Percentiles rank a stretch among this genome's conserved stretches.
Conservation (phyloP, 2,888 invertebrate species). For the Callyntrura sp. region DNA sequence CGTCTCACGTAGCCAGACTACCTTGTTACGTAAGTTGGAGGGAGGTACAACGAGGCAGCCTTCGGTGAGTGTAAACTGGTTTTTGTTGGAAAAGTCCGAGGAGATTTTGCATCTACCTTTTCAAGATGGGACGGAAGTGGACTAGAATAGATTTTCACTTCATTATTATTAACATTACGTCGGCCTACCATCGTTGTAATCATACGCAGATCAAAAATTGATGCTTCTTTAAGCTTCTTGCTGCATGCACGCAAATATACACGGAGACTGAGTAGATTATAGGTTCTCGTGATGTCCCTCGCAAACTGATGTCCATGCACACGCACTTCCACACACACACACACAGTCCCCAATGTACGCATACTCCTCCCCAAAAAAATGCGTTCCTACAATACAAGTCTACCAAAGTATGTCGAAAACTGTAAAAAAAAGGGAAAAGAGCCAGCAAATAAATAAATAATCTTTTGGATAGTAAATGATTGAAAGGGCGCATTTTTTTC, state of each 20-base stretch:
- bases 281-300: too few relatives aligned
- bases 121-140: constrained; percentile 31
- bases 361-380: background rate
- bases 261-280: background rate
- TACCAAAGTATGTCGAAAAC: constrained; percentile 16
- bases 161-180: constrained; percentile 41
- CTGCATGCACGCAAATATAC: background rate
- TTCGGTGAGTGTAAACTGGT: too few relatives aligned
- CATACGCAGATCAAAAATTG: constrained; percentile 42
- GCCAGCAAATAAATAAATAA: constrained; percentile 56
- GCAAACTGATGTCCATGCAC: background rate
- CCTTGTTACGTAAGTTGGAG: background rate
- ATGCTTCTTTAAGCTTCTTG: background rate
- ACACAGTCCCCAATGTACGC: background rate
- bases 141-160: constrained; percentile 41
- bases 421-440: constrained; percentile 19
- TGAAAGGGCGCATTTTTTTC: constrained; percentile 10
- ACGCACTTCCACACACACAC: background rate
- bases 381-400: background rate
- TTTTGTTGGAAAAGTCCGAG: background rate
- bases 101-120: background rate
- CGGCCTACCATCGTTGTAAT: constrained; percentile 26
- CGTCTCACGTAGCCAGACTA: background rate
- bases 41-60: background rate
- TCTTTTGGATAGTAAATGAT: constrained; percentile 12